Conservation (phyloP, 2,797 vertebrate species). For the Helicolenus hilgendorfi region DNA sequence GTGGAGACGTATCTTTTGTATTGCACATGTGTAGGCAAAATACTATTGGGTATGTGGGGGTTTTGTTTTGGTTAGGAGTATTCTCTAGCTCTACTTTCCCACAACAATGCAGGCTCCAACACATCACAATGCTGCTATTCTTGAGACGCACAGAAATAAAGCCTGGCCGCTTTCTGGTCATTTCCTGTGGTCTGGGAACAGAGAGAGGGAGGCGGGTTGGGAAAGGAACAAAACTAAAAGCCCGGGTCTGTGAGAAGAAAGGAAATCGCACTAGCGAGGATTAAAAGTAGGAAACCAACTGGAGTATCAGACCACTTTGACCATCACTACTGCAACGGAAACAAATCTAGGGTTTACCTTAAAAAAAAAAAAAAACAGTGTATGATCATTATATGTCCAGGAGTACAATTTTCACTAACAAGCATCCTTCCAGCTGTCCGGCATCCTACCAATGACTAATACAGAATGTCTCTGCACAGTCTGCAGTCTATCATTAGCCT, state of each 20-base stretch:
- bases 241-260: slow-evolving; percentile 31
- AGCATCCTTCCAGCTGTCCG: slow-evolving; percentile 62
- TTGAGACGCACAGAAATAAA: slow-evolving; percentile 81
- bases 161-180: slow-evolving; percentile 65
- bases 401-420: slow-evolving; percentile 37
- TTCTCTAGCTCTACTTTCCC: slow-evolving; percentile 68
- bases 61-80: slow-evolving; percentile 65
- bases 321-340: not conserved
- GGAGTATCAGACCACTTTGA: not conserved
- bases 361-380: not conserved
- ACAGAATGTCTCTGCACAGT: slow-evolving; percentile 47
- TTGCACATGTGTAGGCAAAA: slow-evolving; percentile 24
- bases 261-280: not conserved
- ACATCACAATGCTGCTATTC: slow-evolving; percentile 88
- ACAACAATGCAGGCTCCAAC: slow-evolving; percentile 80
- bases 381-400: not conserved
- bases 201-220: slow-evolving; percentile 47
- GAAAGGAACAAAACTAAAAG: slow-evolving; percentile 41
- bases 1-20: slow-evolving; percentile 9
- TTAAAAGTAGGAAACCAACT: slow-evolving; percentile 14
- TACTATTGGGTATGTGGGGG: slow-evolving; percentile 6
- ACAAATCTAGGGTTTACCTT: slow-evolving; percentile 8
- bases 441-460: slow-evolving; percentile 67
- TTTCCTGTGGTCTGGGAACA: slow-evolving; percentile 85
- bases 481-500: slow-evolving; percentile 76